Evolutionary conservation across 1,140 invertebrate species (phyloP).

Genomic region (Zaprionus capensis): DNA sequence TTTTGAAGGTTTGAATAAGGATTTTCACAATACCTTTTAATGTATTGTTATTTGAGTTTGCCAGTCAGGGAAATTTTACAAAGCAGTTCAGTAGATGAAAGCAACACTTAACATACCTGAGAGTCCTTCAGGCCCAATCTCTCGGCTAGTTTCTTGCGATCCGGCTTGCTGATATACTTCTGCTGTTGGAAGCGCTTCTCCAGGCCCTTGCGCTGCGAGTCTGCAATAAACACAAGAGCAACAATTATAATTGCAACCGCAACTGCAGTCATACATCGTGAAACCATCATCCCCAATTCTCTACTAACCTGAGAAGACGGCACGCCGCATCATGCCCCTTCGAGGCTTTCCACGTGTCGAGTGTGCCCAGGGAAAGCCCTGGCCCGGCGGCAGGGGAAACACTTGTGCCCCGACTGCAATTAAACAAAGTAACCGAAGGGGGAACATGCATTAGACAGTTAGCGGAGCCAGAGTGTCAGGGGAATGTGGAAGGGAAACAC

Average conservation of each 20-base stretch:
- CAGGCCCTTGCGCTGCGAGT: constrained; percentile 96
- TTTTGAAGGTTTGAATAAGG: background rate
- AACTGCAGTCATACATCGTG: background rate
- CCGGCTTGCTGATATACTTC: constrained; percentile 99
- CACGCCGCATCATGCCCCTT: constrained; percentile 96
- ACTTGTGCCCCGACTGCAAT: constrained; percentile 85
- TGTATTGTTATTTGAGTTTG: background rate
- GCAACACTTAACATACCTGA: constrained; percentile 88
- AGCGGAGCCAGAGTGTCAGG: background rate
- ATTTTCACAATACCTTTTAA: background rate
- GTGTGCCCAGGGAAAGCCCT: constrained; percentile 92
- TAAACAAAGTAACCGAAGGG: constrained; percentile 19
- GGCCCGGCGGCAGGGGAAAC: constrained; percentile 87
- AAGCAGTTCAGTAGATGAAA: background rate
- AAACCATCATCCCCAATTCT: background rate
- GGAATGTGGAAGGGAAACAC: constrained; percentile 46
- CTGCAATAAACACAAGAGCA: constrained; percentile 88
- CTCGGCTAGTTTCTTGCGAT: constrained; percentile 97
- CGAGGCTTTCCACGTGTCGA: constrained; percentile 92
- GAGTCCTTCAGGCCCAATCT: constrained; percentile 97
- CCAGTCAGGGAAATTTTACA: background rate
- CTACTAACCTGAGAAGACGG: constrained; percentile 88
- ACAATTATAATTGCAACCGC: constrained; percentile 33
- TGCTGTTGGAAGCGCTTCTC: constrained; percentile 98
- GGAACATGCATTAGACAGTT: constrained; percentile 2